Evolutionary conservation across 2,888 invertebrate genomes (phyloP).

Genomic region (Noctua comes): DNA sequence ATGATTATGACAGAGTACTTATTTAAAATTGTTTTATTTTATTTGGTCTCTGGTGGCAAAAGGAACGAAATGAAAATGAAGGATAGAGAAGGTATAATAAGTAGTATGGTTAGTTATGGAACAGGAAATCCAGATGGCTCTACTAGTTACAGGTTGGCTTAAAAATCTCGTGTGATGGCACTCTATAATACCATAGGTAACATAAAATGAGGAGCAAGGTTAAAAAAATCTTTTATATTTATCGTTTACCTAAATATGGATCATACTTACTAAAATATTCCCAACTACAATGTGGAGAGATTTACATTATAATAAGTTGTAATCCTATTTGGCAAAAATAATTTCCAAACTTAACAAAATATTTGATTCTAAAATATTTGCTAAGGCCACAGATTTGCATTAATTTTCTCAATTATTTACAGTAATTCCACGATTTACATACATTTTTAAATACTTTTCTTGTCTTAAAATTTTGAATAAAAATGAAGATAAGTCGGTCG

Average conservation of each 20-base stretch:
- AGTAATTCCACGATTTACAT: conserved; percentile 33
- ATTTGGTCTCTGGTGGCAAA: too few relatives aligned
- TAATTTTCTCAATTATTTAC: conserved; percentile 13
- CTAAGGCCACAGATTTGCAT: conserved; percentile 17
- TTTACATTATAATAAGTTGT: too few relatives aligned
- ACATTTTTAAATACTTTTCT: conserved; percentile 7
- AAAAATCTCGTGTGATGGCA: too few relatives aligned
- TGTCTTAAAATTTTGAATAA: conserved; percentile 27
- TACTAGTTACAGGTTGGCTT: too few relatives aligned
- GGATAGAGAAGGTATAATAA: too few relatives aligned
- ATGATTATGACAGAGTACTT: too few relatives aligned
- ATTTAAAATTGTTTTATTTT: too few relatives aligned
- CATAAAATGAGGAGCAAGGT: background rate
- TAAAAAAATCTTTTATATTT: background rate
- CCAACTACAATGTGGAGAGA: background rate
- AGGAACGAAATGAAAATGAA: too few relatives aligned
- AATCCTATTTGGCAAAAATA: background rate
- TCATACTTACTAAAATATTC: background rate
- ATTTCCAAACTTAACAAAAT: conserved; percentile 13
- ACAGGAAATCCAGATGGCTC: too few relatives aligned
- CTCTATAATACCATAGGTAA: background rate
- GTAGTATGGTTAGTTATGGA: too few relatives aligned
- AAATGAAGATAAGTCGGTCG: conserved; percentile 16
- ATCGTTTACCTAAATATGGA: background rate
- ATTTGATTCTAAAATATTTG: background rate